Conservation (phyloP, 2,888 invertebrate species). For the Phengaris arion region DNA sequence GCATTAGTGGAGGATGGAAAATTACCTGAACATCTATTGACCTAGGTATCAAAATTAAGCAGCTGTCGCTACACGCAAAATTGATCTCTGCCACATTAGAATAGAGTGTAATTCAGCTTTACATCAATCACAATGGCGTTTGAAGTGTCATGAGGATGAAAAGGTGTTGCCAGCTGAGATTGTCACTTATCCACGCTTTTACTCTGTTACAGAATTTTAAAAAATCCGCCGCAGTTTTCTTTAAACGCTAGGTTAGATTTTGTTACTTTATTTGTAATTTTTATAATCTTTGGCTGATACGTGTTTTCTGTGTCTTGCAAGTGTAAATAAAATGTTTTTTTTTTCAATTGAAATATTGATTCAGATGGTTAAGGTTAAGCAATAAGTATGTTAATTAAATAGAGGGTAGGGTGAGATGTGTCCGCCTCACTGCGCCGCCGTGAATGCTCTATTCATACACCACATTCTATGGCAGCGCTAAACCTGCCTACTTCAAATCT, state of each 20-base stretch:
- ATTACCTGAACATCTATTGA: constrained; percentile 22
- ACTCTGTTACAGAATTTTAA: constrained; percentile 23
- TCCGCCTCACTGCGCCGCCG: constrained; percentile 37
- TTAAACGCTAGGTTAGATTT: not conserved
- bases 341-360: not conserved
- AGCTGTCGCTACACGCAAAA: not conserved
- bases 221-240: constrained; percentile 13
- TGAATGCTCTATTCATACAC: constrained; percentile 38
- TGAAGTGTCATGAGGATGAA: constrained; percentile 40
- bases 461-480: constrained; percentile 31
- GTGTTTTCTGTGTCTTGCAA: not conserved
- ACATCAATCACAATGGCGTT: not conserved
- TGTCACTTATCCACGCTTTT: constrained; percentile 39
- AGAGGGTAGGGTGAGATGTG: constrained; percentile 30
- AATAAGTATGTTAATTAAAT: constrained; percentile 31
- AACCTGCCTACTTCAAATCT: constrained; percentile 32
- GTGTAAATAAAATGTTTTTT: not conserved
- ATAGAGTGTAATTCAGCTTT: not conserved
- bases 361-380: constrained; percentile 17
- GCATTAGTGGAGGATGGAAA: constrained; percentile 5
- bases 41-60: constrained; percentile 23
- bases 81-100: not conserved
- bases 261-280: not conserved
- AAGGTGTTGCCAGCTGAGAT: constrained; percentile 40
- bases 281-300: not conserved